Evolutionary conservation across 2,113 vertebrate genomes (phyloP).

Genomic region (Cottus gobio): DNA sequence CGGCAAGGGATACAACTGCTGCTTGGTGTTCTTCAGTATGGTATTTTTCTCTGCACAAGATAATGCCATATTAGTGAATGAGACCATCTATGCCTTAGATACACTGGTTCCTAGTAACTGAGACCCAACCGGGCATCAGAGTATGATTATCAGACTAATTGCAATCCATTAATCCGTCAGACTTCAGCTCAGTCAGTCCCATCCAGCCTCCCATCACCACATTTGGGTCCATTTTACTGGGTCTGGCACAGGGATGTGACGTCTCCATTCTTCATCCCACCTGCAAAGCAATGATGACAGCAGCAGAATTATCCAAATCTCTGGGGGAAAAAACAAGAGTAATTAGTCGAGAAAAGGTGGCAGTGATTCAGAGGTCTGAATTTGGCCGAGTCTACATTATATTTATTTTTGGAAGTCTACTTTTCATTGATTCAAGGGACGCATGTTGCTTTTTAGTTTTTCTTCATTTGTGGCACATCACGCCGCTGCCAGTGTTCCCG

Average conservation of each 20-base stretch:
- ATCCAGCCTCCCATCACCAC: not conserved
- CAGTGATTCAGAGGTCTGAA: not conserved
- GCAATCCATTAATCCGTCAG: not conserved
- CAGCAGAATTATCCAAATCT: not conserved
- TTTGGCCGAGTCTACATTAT: not conserved
- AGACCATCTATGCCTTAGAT: not conserved
- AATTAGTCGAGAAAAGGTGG: not conserved
- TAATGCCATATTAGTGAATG: not conserved
- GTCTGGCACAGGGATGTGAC: not conserved
- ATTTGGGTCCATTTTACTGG: not conserved
- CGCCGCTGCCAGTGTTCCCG: not conserved
- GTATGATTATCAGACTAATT: not conserved
- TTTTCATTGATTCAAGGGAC: not conserved
- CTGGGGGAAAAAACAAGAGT: not conserved
- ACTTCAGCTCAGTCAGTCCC: not conserved
- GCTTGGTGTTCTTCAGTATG: not conserved
- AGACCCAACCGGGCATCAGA: not conserved
- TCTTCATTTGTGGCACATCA: not conserved
- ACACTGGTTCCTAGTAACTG: not conserved
- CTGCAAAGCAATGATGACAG: not conserved
- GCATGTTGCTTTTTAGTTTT: not conserved
- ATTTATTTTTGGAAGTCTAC: constrained; percentile 5
- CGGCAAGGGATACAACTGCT: not conserved
- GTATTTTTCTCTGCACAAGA: not conserved
- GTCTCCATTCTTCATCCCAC: not conserved